Evolutionary conservation across 1,140 invertebrate species (phyloP), one percentile per base, ranked within the genome.

Genomic region (Galendromus occidentalis): DNA sequence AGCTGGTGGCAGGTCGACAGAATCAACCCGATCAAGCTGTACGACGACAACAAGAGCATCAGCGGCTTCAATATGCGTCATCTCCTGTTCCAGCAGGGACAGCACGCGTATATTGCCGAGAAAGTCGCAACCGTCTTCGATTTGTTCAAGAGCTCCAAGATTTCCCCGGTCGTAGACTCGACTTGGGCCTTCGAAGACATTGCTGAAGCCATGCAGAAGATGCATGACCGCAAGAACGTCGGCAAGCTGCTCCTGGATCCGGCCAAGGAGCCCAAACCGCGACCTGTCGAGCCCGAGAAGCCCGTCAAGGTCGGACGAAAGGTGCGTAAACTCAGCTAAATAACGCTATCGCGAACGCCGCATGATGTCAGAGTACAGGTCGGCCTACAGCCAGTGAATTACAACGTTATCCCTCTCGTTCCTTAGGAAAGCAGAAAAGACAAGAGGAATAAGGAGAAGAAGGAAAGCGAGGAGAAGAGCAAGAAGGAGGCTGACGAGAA

Each of bases 1-100:
- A 68, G 78, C 85, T 91, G 87, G 87, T 91, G 86, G 87, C 86
- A 88, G 79, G 86, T 88, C 20, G 87, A 90, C 74, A 91, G 89
- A 77, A 81, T 91, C 45, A 87, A 84, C 7, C 87, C 87, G 1
- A 82, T 90, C 69, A 90, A 89, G 76, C 76, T 91, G 67, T 91
- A 85, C 75, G 87, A 91, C 71, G 88, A 92, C 73, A 91, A 91
- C 77, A 88, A 88, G 76, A 83, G 81, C 47, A 77, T 91, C 45
- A 80, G 83, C 22, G 88, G 88, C 1, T 82, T 92, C 72, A 88
- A 90, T 77, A 79, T 91, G 68, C 83, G 87, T 45, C 85, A 88
- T 74, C 76, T 91, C 71, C 79, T 90, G 74, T 87, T 86, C 75
- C 84, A 86, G 68, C 86, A 90, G 71, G 83, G 83, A 18, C 83